Base-by-base conservation (phyloP, 2,797 vertebrate genomes). In the Myotis findleyi region DNA sequence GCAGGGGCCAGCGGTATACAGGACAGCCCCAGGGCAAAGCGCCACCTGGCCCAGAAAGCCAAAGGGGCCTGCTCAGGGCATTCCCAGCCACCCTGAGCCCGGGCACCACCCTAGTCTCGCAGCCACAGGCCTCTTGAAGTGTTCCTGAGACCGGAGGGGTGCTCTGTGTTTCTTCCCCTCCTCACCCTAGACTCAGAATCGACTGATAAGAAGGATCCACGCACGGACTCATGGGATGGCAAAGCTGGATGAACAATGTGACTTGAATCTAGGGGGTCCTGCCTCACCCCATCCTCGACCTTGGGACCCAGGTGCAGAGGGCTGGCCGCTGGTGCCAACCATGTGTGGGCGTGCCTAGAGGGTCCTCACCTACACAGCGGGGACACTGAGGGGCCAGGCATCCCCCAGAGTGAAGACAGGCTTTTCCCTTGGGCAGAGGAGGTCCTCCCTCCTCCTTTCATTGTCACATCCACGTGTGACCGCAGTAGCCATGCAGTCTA, bases 131-230 rank as follows among this genome's bases (percentile, higher is more conserved):
- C 71, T 53, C 55, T 33, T 6, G 10, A n/a, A 9, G 18, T 30
- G 23, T 3, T 41, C 17, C 62, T 4, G 0, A 7, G 6, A 11
- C 57, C 25, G 5, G 25, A 1, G 0, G 25, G 13, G 25, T 10
- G 77, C 12, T 33, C 73, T 51, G n/a, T 3, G 59, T 21, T 18
- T 49, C 33, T 17, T 9, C 38, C 62, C 20, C 3, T 16, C 21
- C 18, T 6, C 2, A 36, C 18, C n/a, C 25, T 2, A 27, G 5
- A 27, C 57, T 59, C 23, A 5, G 0, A 9, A 25, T 14, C 47
- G 1, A 64, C 25, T 38, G 30, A 25, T 68, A 38, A 30, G 36
- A 55, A 47, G 64, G 41, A 25, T 17, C 38, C 9, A 0, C 0
- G 4, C 0, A 0, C 11, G 18, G 13, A 21, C 30, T 36, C 62